Percentiles rank a stretch among this genome's conserved stretches.
These are phyloP conservation scores for Polypterus bichir DNA, from an alignment of 2,113 vertebrate species.

Conservation along the genomic window DNA sequence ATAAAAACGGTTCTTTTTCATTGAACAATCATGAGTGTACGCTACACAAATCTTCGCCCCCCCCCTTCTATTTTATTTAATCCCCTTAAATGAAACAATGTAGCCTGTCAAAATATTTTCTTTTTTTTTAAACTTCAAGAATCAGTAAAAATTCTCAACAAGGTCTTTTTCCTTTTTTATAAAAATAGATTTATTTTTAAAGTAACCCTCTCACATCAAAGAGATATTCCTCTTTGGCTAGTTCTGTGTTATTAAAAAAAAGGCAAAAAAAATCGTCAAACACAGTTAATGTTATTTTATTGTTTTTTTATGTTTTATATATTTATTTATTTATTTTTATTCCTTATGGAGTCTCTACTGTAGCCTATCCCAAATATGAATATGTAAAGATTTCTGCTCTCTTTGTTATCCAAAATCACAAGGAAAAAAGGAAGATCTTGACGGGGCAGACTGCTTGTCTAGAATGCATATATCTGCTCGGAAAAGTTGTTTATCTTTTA, in stretches of 20 bases:
- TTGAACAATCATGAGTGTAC: constrained; percentile 7
- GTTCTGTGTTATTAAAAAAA: constrained; percentile 63
- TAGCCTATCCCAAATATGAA: not conserved
- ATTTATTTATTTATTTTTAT: constrained; percentile 11
- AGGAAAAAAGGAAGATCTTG: constrained; percentile 3
- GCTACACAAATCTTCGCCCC: constrained; percentile 8
- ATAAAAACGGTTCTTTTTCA: constrained; percentile 7
- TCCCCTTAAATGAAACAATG: constrained; percentile 53
- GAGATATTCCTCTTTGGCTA: constrained; percentile 67
- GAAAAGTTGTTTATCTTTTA: too few species aligned
- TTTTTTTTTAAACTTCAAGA: constrained; percentile 52
- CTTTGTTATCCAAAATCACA: not conserved
- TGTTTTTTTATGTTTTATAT: constrained; percentile 30
- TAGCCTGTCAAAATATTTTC: constrained; percentile 56
- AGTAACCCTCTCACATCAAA: constrained; percentile 60
- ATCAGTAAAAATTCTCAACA: constrained; percentile 77
- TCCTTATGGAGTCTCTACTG: not conserved
- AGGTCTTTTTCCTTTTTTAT: constrained; percentile 67
- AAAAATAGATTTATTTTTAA: constrained; percentile 78
- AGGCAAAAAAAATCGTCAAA: constrained; percentile 25
- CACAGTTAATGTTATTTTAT: constrained; percentile 45
- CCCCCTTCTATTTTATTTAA: not conserved
- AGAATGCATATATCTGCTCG: not conserved
- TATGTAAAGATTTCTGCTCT: not conserved
- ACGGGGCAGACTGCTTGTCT: not conserved